These are phyloP conservation scores for Bothrops jararaca DNA, from an alignment of 2,113 vertebrate species.

Conservation along the genomic window DNA sequence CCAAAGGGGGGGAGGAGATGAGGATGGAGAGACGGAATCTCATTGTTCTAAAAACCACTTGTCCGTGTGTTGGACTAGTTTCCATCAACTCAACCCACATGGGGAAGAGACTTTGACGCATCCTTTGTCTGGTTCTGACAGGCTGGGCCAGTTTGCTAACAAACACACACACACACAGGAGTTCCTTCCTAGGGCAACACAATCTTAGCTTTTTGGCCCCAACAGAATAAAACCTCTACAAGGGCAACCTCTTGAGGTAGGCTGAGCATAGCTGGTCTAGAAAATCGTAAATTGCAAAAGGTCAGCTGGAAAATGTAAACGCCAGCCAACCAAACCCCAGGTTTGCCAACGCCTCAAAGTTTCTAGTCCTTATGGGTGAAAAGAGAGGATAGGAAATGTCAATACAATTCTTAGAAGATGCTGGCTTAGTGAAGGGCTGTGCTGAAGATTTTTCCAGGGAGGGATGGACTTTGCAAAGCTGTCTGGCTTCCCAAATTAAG, in stretches of 20 bases:
- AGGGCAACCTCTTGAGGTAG: neutral
- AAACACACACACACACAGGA: neutral
- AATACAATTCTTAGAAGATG: neutral
- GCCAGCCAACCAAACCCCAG: neutral
- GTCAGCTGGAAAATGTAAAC: neutral
- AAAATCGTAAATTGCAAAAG: neutral
- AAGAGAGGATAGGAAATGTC: neutral
- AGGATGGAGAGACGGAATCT: neutral
- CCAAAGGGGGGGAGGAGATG: neutral
- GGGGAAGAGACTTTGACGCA: neutral
- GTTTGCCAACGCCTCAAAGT: neutral
- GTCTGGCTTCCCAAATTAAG: neutral
- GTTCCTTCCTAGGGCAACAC: neutral
- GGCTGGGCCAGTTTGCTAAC: neutral
- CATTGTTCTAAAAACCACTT: neutral
- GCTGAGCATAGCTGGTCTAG: neutral
- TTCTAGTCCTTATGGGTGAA: neutral
- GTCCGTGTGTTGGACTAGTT: neutral
- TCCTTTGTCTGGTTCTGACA: neutral
- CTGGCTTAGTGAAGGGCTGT: neutral
- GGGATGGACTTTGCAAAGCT: neutral
- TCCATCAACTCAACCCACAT: neutral
- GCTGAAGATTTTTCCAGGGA: neutral
- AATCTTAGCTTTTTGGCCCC: neutral
- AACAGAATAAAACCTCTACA: neutral